phyloP scores from a whole-genome alignment of 2,888 invertebrate genomes.

The Archips xylosteana region DNA sequence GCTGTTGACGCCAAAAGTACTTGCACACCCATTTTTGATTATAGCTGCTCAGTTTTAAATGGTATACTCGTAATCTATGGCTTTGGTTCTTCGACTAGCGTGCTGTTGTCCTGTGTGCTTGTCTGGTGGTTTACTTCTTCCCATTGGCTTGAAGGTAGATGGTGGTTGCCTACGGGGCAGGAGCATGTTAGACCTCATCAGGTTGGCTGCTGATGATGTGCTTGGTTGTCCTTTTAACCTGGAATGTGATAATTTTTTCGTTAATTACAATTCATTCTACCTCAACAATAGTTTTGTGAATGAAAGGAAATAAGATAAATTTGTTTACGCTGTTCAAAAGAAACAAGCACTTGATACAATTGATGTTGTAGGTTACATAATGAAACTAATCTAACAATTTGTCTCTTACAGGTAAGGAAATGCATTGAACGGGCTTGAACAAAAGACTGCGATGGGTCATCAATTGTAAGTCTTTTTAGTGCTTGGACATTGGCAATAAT shows the following conservation, averaged over 20 bases:
- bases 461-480: constrained; percentile 30
- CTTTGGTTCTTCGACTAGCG: constrained; percentile 58
- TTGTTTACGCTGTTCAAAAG: constrained; percentile 1
- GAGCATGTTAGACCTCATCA: constrained; percentile 75
- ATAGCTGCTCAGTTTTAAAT: constrained; percentile 51
- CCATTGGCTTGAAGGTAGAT: constrained; percentile 63
- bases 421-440: constrained; percentile 8
- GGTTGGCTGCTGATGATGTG: constrained; percentile 47
- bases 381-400: constrained; percentile 28
- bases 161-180: constrained; percentile 58
- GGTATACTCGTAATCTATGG: constrained; percentile 43
- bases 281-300: not conserved
- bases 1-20: constrained; percentile 92
- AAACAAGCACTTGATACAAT: not conserved
- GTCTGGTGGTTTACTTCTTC: constrained; percentile 78
- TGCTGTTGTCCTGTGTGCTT: constrained; percentile 56
- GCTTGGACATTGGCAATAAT: constrained; percentile 4
- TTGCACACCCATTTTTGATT: constrained; percentile 88
- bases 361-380: not conserved
- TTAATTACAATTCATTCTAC: not conserved
- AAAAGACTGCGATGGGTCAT: constrained; percentile 10
- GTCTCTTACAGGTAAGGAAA: constrained; percentile 37
- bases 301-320: not conserved
- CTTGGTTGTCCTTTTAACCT: constrained; percentile 57
- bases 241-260: constrained; percentile 52